Percentiles rank a stretch among this genome's conserved stretches.
Evolutionary conservation across 2,888 invertebrate species (phyloP).

Genomic region (Protonemura montana): DNA sequence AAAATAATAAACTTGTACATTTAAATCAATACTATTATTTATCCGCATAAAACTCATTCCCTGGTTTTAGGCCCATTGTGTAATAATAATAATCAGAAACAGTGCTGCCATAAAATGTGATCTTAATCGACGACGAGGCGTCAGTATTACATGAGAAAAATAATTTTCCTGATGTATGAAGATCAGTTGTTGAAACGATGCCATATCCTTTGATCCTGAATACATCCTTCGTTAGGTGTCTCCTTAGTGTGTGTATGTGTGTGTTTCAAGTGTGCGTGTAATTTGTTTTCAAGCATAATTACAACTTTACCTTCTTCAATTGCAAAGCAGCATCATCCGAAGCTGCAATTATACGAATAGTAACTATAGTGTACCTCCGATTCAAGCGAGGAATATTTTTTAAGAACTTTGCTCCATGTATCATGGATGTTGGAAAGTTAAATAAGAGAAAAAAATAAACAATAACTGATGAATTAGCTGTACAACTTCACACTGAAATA

Average conservation of each 20-base stretch:
- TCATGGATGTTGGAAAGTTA: neutral
- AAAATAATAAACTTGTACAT: slow-evolving; percentile 40
- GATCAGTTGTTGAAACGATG: neutral
- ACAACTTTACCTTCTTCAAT: neutral
- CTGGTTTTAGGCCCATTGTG: slow-evolving; percentile 26
- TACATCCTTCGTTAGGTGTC: neutral
- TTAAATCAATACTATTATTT: slow-evolving; percentile 37
- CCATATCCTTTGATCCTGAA: neutral
- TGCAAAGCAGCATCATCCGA: neutral
- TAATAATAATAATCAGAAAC: slow-evolving; percentile 16
- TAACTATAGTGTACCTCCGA: slow-evolving; percentile 5
- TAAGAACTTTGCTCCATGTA: neutral
- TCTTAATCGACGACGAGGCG: neutral
- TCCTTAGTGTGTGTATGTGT: neutral
- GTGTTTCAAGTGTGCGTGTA: neutral
- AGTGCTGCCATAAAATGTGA: slow-evolving; percentile 2
- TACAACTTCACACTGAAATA: neutral
- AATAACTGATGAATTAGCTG: neutral
- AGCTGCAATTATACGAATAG: neutral
- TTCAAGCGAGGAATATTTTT: neutral
- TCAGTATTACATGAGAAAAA: neutral
- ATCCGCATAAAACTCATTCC: slow-evolving; percentile 36
- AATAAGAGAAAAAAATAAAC: neutral
- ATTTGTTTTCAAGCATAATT: neutral
- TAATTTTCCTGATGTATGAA: neutral